Percentiles rank a stretch among this genome's conserved stretches.
phyloP scores from a whole-genome alignment of 2,888 invertebrate species.

The Aphidoletes aphidimyza region DNA sequence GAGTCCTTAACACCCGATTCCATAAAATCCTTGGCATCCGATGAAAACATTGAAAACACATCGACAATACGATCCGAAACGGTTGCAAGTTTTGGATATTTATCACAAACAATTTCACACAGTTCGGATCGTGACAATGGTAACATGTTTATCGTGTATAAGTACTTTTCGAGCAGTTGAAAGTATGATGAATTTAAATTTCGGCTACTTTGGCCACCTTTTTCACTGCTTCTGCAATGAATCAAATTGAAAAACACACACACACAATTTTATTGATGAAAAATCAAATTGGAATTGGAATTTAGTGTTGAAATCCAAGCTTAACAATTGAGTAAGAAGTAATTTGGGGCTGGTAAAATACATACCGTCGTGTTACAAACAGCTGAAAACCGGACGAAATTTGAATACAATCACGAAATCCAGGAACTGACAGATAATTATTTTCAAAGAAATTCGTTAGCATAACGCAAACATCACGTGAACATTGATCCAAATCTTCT shows the following conservation, averaged over 20 bases:
- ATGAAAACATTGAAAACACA: conserved; percentile 84
- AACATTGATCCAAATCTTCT: conserved; percentile 95
- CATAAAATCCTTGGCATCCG: conserved; percentile 59
- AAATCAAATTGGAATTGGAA: conserved; percentile 15
- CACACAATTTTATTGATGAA: background rate
- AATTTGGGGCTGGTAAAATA: conserved; percentile 53
- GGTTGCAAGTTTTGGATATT: conserved; percentile 78
- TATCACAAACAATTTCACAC: conserved; percentile 74
- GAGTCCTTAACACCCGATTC: conserved; percentile 60
- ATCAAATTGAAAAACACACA: too few relatives aligned
- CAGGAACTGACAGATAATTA: conserved; percentile 84
- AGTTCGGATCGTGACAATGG: conserved; percentile 82
- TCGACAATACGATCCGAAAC: conserved; percentile 81
- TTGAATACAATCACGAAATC: conserved; percentile 83
- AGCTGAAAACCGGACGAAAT: conserved; percentile 89
- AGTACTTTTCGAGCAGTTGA: conserved; percentile 82
- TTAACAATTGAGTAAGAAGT: background rate
- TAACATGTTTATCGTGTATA: conserved; percentile 83
- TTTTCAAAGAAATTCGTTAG: conserved; percentile 87
- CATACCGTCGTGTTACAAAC: conserved; percentile 87
- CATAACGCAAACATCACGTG: conserved; percentile 90
- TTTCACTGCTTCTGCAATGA: conserved; percentile 36
- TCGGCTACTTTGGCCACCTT: conserved; percentile 59
- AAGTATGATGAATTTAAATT: conserved; percentile 70
- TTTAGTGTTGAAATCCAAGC: background rate